Evolutionary conservation across 2,113 vertebrate genomes (phyloP), one percentile per base, ranked within the genome.

Genomic region (Lathamus discolor): DNA sequence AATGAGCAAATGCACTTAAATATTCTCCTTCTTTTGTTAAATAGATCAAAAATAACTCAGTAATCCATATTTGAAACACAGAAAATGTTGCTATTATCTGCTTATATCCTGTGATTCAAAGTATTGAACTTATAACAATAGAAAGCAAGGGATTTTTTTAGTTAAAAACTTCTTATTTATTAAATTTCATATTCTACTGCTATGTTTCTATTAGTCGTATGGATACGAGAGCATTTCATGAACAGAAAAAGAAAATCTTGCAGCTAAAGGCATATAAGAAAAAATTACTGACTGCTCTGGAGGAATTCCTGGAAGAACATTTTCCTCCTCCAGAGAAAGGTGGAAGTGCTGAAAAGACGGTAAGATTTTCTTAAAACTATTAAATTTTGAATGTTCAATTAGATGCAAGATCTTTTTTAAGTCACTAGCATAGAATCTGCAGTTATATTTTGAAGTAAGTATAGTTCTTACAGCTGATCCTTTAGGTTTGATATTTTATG

Each of bases 271-370:
- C 6, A 12, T 95, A 74, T 89, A 98, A 92, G 80, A 51, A 97
- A 33, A 88, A 97, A 75, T 80, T 98, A 25, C 10, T 96, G 78
- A 67, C 9, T 57, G 70, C 86, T 80, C 72, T 98, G 79, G 41
- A 81, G 82, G 46, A 69, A 7, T 98, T 98, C 91, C 83, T 98
- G 33, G 91, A 94, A 63, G 70, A 98, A 48, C 90, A 98, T 84
- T 98, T 98, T 89, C 97, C 98, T n/a, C 41, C 61, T 86, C 98
- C 96, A 91, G 84, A 95, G 66, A 12, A n/a, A 55, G 15, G 2
- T 39, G 8, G 10, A 93, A 86, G 5, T 61, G 7, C 7, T 55
- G 8, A 52, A 67, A 97, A 93, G 13, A 83, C 90, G 96, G 98
- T 98, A 97, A 95, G 91, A 79, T 95, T 72, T 75, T 72, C 43